Conservation (phyloP, 1,140 invertebrate genomes). For the Brachionus rotundiformis region DNA sequence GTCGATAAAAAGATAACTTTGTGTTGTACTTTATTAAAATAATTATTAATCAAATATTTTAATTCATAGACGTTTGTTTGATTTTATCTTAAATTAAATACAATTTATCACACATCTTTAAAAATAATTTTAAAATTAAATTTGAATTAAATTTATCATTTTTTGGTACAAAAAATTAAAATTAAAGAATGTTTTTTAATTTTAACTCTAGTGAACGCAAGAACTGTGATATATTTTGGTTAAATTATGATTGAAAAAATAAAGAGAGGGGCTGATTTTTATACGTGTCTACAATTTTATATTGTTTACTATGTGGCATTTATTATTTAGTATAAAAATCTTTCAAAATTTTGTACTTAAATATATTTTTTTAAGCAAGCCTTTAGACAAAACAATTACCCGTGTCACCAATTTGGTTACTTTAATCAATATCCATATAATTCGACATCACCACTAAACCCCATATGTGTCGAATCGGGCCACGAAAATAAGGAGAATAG, state of each 20-base stretch:
- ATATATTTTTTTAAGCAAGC: conserved; percentile 25
- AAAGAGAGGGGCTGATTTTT: neutral
- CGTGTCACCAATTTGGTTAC: neutral
- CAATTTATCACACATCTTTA: no score
- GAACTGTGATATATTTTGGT: neutral
- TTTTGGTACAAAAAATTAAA: neutral
- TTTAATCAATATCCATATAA: neutral
- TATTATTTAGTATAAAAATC: neutral
- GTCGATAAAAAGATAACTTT: no score
- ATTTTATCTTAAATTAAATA: no score
- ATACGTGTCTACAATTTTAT: conserved; percentile 27
- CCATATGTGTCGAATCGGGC: neutral
- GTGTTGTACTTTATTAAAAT: no score
- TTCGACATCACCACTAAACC: neutral
- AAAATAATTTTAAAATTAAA: no score
- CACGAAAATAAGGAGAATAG: conserved; percentile 22
- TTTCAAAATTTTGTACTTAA: neutral
- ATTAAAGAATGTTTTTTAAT: neutral
- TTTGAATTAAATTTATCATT: no score
- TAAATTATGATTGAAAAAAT: neutral
- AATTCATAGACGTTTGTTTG: no score
- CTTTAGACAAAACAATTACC: neutral
- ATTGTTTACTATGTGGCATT: conserved; percentile 26
- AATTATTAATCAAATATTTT: no score
- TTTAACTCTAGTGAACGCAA: neutral